These are phyloP conservation scores for Hydractinia echinata DNA, from an alignment of 30 jellyfish, hydroid and myxozoan species.

Conservation along the genomic window DNA sequence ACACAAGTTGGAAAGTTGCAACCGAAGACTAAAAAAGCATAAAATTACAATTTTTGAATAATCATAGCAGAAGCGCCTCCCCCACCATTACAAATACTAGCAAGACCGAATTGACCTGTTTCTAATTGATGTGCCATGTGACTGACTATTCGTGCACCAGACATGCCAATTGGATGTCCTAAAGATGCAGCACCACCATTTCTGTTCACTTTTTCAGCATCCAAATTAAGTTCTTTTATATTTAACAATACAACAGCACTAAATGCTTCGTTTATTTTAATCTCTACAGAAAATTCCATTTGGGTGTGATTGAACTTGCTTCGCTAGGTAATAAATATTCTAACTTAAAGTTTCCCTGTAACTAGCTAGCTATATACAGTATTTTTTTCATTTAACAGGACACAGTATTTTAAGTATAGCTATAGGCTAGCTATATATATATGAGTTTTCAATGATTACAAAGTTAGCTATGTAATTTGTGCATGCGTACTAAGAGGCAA, in stretches of 20 bases:
- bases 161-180: constrained; percentile 99
- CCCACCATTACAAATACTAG: constrained; percentile 99
- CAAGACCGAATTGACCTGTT: constrained; percentile 80
- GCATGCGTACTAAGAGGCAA: too few species aligned
- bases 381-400: too few species aligned
- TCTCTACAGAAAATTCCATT: too few species aligned
- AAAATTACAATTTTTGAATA: constrained; percentile 47
- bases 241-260: constrained; percentile 95
- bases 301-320: too few species aligned
- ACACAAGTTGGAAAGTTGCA: too few species aligned
- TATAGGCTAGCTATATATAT: too few species aligned
- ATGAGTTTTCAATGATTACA: too few species aligned
- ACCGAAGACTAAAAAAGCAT: background rate
- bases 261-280: constrained; percentile 96
- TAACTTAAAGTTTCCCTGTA: too few species aligned
- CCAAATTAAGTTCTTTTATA: constrained; percentile 68
- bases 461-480: too few species aligned
- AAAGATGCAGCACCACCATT: constrained; percentile 98
- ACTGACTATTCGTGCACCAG: constrained; percentile 98
- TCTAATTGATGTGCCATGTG: constrained; percentile 79
- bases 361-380: too few species aligned
- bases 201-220: constrained; percentile 71
- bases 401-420: too few species aligned
- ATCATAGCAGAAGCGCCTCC: constrained; percentile 99
- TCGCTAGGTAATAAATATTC: too few species aligned